Percentiles rank a stretch among this genome's conserved stretches.
Evolutionary conservation across 2,888 invertebrate species (phyloP).

Genomic region (Synanthedon formicaeformis): DNA sequence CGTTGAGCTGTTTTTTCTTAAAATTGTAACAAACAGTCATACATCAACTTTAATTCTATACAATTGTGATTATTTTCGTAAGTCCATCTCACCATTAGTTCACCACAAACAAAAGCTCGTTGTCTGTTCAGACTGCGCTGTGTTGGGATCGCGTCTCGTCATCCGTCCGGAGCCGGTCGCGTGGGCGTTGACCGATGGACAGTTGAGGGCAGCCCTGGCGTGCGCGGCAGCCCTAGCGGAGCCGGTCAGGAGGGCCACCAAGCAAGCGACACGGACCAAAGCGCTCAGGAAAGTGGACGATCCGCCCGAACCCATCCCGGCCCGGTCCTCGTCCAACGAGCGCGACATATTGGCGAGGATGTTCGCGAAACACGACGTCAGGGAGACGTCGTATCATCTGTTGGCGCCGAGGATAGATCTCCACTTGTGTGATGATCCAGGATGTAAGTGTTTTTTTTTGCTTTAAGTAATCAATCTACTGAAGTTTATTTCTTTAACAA

Average conservation of each 20-base stretch:
- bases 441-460: slow-evolving; percentile 68
- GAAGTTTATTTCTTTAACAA: too few relatives aligned
- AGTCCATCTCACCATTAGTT: too few relatives aligned
- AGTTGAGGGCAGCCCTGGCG: slow-evolving; percentile 91
- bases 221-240: slow-evolving; percentile 88
- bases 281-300: slow-evolving; percentile 80
- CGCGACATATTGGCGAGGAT: slow-evolving; percentile 69
- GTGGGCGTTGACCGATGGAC: slow-evolving; percentile 97
- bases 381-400: slow-evolving; percentile 98
- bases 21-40: too few relatives aligned
- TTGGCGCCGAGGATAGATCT: slow-evolving; percentile 93
- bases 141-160: slow-evolving; percentile 91
- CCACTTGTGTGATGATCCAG: slow-evolving; percentile 96
- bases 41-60: too few relatives aligned
- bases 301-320: slow-evolving; percentile 45
- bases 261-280: slow-evolving; percentile 83
- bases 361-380: slow-evolving; percentile 91
- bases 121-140: slow-evolving; percentile 82
- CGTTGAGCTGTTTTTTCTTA: too few relatives aligned
- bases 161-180: slow-evolving; percentile 94
- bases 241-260: slow-evolving; percentile 82
- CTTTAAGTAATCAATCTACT: too few relatives aligned
- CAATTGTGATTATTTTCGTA: too few relatives aligned
- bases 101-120: too few relatives aligned
- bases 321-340: slow-evolving; percentile 35